These are phyloP conservation scores for Megalopta genalis DNA, from an alignment of 1,140 invertebrate species.

Conservation along the genomic window DNA sequence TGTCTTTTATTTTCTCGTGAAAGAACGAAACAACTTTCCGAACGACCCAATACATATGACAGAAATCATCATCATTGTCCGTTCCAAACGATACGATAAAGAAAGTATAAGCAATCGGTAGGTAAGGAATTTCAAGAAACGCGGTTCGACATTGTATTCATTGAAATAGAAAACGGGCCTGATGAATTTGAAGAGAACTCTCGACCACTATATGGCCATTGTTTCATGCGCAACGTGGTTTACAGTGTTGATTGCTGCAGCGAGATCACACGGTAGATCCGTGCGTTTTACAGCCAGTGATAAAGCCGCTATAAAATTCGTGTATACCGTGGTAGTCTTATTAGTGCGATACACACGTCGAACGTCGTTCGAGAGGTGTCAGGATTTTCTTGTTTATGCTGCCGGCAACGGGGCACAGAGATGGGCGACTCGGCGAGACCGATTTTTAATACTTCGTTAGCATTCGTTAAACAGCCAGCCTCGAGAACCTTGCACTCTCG, in stretches of 20 bases:
- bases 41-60: too few relatives aligned
- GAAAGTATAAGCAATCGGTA: too few relatives aligned
- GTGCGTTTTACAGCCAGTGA: slow-evolving; percentile 27
- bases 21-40: too few relatives aligned
- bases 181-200: neutral
- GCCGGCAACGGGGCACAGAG: neutral
- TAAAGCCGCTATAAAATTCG: slow-evolving; percentile 30
- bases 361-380: neutral
- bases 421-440: neutral
- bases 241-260: slow-evolving; percentile 14
- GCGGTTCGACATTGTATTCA: too few relatives aligned
- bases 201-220: neutral
- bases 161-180: too few relatives aligned
- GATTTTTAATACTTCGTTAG: neutral
- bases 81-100: too few relatives aligned
- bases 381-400: neutral
- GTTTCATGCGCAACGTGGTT: slow-evolving; percentile 11
- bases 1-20: too few relatives aligned
- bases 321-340: slow-evolving; percentile 33
- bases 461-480: neutral
- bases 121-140: too few relatives aligned
- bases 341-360: slow-evolving; percentile 6
- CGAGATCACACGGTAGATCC: slow-evolving; percentile 7
- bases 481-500: neutral
- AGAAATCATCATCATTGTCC: too few relatives aligned